Conservation (phyloP, 2,113 vertebrate genomes). For the Micronycteris hirsuta region DNA sequence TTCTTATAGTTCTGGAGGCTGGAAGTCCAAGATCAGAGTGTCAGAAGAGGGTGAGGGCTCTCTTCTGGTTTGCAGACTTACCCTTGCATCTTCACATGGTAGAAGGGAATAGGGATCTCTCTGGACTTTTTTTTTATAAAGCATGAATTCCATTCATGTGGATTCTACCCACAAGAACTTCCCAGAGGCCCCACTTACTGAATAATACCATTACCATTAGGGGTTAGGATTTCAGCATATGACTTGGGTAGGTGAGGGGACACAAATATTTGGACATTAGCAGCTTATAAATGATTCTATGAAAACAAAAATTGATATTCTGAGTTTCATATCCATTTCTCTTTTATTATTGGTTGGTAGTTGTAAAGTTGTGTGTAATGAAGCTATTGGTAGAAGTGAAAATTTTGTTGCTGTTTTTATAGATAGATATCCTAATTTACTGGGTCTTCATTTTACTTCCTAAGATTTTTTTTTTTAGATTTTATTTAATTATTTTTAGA, state of each 20-base stretch:
- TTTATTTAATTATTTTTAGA: background rate
- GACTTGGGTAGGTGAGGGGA: background rate
- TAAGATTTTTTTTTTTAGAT: background rate
- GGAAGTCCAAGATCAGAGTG: background rate
- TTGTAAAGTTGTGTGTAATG: background rate
- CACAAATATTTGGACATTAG: background rate
- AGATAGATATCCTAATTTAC: background rate
- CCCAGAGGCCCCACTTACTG: background rate
- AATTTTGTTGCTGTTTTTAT: background rate
- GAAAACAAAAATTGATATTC: background rate
- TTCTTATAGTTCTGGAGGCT: background rate
- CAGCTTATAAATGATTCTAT: background rate
- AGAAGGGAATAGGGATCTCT: background rate
- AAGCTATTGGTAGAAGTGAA: constrained; percentile 1
- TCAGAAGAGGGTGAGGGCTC: background rate
- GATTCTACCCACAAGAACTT: background rate
- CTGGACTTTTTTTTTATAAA: background rate
- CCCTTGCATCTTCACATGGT: background rate
- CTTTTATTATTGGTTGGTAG: constrained; percentile 16
- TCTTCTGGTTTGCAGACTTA: background rate
- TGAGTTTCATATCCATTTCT: background rate
- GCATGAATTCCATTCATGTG: background rate
- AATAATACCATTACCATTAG: background rate
- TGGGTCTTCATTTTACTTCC: background rate
- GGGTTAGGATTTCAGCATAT: background rate